Evolutionary conservation across 2,888 invertebrate species (phyloP).

Genomic region (Lochmaea crataegi): DNA sequence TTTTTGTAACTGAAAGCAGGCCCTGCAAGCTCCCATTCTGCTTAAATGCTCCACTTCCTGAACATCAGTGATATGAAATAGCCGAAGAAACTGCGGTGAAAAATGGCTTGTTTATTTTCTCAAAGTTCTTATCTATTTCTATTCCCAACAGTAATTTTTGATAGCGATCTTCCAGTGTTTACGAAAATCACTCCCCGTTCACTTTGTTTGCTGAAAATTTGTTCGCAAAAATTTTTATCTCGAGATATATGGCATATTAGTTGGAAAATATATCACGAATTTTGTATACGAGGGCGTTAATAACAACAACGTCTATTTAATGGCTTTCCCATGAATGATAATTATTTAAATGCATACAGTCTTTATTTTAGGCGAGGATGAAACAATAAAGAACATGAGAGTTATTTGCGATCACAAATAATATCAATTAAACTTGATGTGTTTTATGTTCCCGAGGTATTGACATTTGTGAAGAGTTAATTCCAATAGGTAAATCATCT

Average conservation of each 20-base stretch:
- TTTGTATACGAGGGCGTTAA: neutral
- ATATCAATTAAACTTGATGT: no score
- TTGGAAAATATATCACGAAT: neutral
- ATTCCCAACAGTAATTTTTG: conserved; percentile 56
- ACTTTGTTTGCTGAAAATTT: conserved; percentile 33
- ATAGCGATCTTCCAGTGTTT: conserved; percentile 50
- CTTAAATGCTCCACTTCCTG: conserved; percentile 27
- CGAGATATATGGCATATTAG: conserved; percentile 3
- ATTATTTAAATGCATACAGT: no score
- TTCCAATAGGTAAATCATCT: no score
- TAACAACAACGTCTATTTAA: no score
- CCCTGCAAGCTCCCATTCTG: conserved; percentile 13
- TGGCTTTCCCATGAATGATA: no score
- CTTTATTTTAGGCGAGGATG: no score
- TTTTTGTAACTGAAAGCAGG: conserved; percentile 4
- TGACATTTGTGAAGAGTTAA: no score
- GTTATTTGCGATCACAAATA: no score
- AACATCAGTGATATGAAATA: conserved; percentile 35
- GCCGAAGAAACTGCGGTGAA: conserved; percentile 53
- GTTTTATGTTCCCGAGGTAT: no score
- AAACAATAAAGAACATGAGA: no score
- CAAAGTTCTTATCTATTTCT: conserved; percentile 58
- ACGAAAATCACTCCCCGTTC: conserved; percentile 41
- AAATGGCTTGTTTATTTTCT: conserved; percentile 61
- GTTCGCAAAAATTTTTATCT: conserved; percentile 26